Evolutionary conservation across 2,797 vertebrate species (phyloP), one percentile per base, ranked within the genome.

Genomic region (Neopelma chrysocephalum): DNA sequence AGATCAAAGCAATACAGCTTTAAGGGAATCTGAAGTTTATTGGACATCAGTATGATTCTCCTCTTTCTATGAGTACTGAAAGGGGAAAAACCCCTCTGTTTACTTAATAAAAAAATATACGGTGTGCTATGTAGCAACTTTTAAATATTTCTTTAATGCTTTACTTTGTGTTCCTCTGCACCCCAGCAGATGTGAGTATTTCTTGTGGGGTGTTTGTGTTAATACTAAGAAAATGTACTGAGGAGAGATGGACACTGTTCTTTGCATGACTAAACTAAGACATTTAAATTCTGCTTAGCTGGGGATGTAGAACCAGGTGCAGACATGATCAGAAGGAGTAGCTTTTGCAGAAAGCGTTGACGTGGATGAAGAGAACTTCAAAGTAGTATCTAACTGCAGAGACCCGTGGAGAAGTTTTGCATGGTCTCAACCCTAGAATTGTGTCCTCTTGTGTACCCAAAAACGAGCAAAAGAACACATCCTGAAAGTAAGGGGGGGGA

Each of bases 1-100:
- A 82, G 73, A 94, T 96, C 90, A 97, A 97, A 96, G 91, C 69
- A 76, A 23, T 69, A 56, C 16, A 26, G 19, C 68, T 91, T 90
- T 90, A 64, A 80, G 82, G 50, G 42, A 66, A n/a, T 89, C 84
- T 89, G 60, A 68, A 76, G 64, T 94, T 94, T 82, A 50, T 84
- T 82, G 82, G 42, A 72, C 89, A 96, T 83, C 47, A 47, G 88
- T 96, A n/a, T 75, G 69, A 70, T 93, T 94, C 47, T 86, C 50
- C 45, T 95, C 75, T 90, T 96, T 76, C 65, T 87, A 9, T 34
- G 80, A 38, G 36, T 82, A n/a, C 40, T 72, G 83, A 64, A 88
- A 70, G 42, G 38, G 80, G 45, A 51, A 79, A 69, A 73, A 9
- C 1, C 27, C n/a, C 18, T 87, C 19, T 13, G 69, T 96, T 92